Percentiles rank a stretch among this genome's conserved stretches.
These are phyloP conservation scores for Lithophane semibrunnea DNA, from an alignment of 2,888 invertebrate species.

Conservation along the genomic window DNA sequence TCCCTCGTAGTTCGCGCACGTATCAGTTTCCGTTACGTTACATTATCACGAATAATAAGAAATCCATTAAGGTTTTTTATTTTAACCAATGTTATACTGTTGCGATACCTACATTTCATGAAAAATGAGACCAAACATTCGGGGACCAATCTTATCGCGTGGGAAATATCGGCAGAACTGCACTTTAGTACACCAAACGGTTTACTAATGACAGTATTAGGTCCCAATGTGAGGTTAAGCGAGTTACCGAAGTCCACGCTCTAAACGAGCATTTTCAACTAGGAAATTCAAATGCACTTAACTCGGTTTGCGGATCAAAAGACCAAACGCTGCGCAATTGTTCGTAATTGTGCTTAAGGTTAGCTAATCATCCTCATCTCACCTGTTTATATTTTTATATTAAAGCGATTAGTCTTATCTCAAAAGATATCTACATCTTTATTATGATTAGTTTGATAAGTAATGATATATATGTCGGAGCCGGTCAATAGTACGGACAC, in stretches of 20 bases:
- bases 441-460: no score
- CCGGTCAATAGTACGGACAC: no score
- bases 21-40: not conserved
- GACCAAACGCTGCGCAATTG: conserved; percentile 14
- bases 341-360: conserved; percentile 15
- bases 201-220: conserved; percentile 54
- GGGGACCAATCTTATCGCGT: conserved; percentile 14
- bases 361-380: no score
- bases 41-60: not conserved
- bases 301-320: conserved; percentile 36
- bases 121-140: conserved; percentile 26
- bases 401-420: no score
- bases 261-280: conserved; percentile 42
- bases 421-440: no score
- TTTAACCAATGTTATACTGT: not conserved
- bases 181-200: conserved; percentile 34
- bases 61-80: not conserved
- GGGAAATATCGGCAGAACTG: conserved; percentile 26
- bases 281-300: conserved; percentile 46
- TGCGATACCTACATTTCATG: not conserved
- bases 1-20: not conserved
- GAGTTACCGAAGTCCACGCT: conserved; percentile 34
- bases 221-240: conserved; percentile 47
- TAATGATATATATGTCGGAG: no score
- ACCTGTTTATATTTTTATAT: no score